Percentiles rank a stretch among this genome's conserved stretches.
Evolutionary conservation across 1,140 invertebrate species (phyloP).

Genomic region (Zaprionus kolodkinae): DNA sequence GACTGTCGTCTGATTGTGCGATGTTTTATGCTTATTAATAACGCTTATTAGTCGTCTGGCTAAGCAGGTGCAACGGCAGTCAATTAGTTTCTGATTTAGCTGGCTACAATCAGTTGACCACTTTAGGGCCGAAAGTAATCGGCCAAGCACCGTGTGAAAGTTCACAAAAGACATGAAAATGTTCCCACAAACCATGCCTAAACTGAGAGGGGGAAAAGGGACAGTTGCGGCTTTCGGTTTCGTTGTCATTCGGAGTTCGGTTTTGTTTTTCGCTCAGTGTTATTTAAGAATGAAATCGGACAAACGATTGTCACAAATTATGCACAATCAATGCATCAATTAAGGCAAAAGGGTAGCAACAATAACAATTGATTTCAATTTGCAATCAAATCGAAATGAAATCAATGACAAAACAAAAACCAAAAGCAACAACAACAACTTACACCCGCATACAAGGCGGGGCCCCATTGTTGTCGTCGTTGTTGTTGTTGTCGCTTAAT

Average conservation of each 20-base stretch:
- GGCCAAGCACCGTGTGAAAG: conserved; percentile 31
- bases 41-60: conserved; percentile 67
- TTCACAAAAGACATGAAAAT: conserved; percentile 16
- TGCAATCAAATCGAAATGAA: conserved; percentile 82
- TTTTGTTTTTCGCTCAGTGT: conserved; percentile 2
- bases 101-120: conserved; percentile 43
- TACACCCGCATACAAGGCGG: conserved; percentile 69
- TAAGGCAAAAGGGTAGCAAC: conserved; percentile 55
- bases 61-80: conserved; percentile 71
- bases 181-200: conserved; percentile 4
- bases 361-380: conserved; percentile 79
- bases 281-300: conserved; percentile 32
- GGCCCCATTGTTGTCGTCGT: conserved; percentile 38
- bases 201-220: background rate
- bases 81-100: conserved; percentile 65
- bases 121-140: conserved; percentile 1
- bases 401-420: conserved; percentile 80
- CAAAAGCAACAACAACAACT: conserved; percentile 53
- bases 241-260: conserved; percentile 7
- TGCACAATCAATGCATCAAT: conserved; percentile 74
- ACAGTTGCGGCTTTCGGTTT: conserved; percentile 1
- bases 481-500: conserved; percentile 47
- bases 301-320: conserved; percentile 73
- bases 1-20: conserved; percentile 42
- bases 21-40: conserved; percentile 67